A percentile compares a stretch with the other conserved stretches of the same genome.
Conservation (phyloP, 2,888 invertebrate genomes). For the Halictus quadricinctus region DNA sequence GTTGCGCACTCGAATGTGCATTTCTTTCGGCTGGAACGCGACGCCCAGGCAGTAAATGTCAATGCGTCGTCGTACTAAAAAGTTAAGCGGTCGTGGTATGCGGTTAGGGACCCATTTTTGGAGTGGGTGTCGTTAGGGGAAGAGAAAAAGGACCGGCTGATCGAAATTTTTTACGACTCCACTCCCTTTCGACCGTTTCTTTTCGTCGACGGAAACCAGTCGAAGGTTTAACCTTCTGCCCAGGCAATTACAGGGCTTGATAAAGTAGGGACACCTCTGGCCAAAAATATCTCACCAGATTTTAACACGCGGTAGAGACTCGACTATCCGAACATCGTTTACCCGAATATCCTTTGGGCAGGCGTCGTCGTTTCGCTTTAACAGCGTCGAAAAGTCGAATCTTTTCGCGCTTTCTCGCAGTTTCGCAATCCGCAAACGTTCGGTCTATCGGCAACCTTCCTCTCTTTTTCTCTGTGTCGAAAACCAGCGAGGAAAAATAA, state of each 20-base stretch:
- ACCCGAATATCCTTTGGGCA: background rate
- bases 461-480: no score
- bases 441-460: no score
- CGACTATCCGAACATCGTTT: background rate
- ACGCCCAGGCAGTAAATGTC: conserved; percentile 35
- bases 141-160: conserved; percentile 17
- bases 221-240: conserved; percentile 22
- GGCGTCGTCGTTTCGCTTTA: background rate
- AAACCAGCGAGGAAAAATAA: no score
- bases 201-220: conserved; percentile 27
- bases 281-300: conserved; percentile 10
- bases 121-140: conserved; percentile 10
- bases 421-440: background rate
- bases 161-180: conserved; percentile 29
- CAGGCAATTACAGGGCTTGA: conserved; percentile 22
- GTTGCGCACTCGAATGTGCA: conserved; percentile 6
- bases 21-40: conserved; percentile 20
- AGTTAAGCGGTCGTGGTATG: conserved; percentile 42
- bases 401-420: background rate
- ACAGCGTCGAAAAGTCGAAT: background rate
- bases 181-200: conserved; percentile 19
- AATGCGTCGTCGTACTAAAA: conserved; percentile 40
- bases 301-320: conserved; percentile 1
- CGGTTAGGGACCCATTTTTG: conserved; percentile 34
- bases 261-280: conserved; percentile 8